Evolutionary conservation across 2,888 invertebrate species (phyloP).

Genomic region (Bimastos eiseni): DNA sequence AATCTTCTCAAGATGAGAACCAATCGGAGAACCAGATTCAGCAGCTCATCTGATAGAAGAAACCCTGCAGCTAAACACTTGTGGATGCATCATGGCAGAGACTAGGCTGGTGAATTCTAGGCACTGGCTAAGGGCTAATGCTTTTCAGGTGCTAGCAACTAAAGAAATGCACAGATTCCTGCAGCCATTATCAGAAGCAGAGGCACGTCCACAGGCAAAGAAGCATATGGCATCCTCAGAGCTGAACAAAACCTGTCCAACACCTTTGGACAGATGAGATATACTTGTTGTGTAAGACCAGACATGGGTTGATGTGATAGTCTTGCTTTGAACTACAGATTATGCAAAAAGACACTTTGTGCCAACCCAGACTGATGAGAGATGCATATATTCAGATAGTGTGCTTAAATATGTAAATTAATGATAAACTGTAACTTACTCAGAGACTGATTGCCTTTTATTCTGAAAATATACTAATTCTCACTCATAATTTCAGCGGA

Average conservation of each 20-base stretch:
- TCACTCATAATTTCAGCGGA: too few relatives aligned
- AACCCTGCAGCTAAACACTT: neutral
- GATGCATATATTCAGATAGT: neutral
- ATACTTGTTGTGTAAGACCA: neutral
- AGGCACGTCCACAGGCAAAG: neutral
- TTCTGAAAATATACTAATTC: too few relatives aligned
- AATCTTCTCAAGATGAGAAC: neutral
- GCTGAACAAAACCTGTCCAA: neutral
- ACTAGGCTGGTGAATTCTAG: slow-evolving; percentile 6
- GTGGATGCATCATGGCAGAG: slow-evolving; percentile 2
- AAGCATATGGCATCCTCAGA: slow-evolving; percentile 3
- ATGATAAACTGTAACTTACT: neutral
- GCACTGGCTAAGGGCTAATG: neutral
- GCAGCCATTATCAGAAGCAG: slow-evolving; percentile 13
- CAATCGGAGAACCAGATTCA: neutral
- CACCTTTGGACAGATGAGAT: neutral
- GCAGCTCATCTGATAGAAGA: neutral
- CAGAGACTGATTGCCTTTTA: neutral
- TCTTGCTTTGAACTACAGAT: neutral
- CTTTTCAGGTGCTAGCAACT: neutral
- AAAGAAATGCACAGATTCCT: neutral
- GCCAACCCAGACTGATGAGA: neutral
- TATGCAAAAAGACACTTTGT: neutral
- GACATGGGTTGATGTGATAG: neutral
- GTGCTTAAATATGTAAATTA: neutral